Evolutionary conservation across 2,888 invertebrate genomes (phyloP), one percentile per base, ranked within the genome.

Genomic region (Drosophila fulvimacula): DNA sequence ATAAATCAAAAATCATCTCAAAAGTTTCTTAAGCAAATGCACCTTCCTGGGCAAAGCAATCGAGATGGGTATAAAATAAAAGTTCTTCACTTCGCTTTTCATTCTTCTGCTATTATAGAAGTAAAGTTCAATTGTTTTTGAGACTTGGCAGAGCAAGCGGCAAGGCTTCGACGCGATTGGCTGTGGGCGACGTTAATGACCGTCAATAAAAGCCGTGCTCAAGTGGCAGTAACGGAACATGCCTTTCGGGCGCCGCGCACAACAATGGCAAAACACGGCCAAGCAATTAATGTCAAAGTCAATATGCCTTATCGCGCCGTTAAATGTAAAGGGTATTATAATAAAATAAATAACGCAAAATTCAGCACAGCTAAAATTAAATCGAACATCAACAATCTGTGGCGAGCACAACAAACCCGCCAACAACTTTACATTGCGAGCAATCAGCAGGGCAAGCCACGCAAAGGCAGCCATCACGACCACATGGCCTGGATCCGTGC

Each of bases 341-440:
- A 88, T 83, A 86, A 83, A 83, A 88, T 83, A 83, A 83, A 83
- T 83, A 83, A 86, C 78, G 88, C 88, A 82, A 85, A 83, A 83
- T 82, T 85, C 88, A 85, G 83, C 81, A 69, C 67, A 73, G 81
- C 83, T 88, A 69, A 83, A 83, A 83, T 83, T 83, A 83, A 83
- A 83, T 83, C 83, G 83, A 83, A 88, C 88, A 83, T 83, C 83
- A 88, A 80, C 81, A 82, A 83, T 82, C 83, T 83, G 86, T 73
- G 86, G 68, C 39, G 46, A 67, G 75, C 51, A 48, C 73, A 65
- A 68, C 69, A 57, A 62, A 60, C 42, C 46, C 36, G 48, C 55
- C 73, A 81, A 66, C 87, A 71, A 39, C 62, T 58, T 65, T 32
- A 51, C 49, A 55, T 30, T 13, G 44, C 32, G 34, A 36, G 58